Evolutionary conservation across 2,888 invertebrate species (phyloP).

Genomic region (Catocala nupta): DNA sequence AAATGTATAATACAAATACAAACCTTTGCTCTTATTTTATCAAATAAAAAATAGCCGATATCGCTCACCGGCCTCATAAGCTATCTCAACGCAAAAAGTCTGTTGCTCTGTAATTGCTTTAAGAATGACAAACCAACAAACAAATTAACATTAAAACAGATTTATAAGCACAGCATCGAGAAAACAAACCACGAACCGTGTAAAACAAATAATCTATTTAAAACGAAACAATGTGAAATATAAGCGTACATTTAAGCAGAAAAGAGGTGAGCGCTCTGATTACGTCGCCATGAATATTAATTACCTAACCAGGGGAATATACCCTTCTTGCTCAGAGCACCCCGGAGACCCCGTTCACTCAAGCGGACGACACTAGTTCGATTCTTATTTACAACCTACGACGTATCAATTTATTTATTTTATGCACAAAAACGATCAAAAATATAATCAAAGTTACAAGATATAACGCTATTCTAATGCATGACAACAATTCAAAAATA

Average conservation of each 20-base stretch:
- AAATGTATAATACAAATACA: too few species aligned
- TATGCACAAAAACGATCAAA: background rate
- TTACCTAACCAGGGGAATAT: slow-evolving; percentile 28
- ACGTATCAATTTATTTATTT: background rate
- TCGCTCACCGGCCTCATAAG: too few species aligned
- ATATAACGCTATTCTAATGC: too few species aligned
- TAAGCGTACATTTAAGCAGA: slow-evolving; percentile 13
- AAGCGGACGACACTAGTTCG: slow-evolving; percentile 1
- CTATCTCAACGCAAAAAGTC: too few species aligned
- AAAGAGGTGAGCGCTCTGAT: slow-evolving; percentile 30
- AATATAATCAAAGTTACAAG: background rate
- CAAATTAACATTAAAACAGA: too few species aligned
- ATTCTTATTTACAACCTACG: slow-evolving; percentile 4
- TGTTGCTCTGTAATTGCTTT: too few species aligned
- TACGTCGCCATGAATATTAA: slow-evolving; percentile 42
- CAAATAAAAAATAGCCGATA: too few species aligned
- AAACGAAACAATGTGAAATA: slow-evolving; percentile 1
- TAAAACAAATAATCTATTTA: background rate
- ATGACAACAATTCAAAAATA: too few species aligned
- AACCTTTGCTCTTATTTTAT: too few species aligned
- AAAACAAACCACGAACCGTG: background rate
- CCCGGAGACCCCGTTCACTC: slow-evolving; percentile 28
- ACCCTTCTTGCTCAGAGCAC: slow-evolving; percentile 21
- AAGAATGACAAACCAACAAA: too few species aligned
- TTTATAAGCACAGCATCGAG: too few species aligned